Evolutionary conservation across 2,797 vertebrate species (phyloP), one percentile per base, ranked within the genome.

Genomic region (Paramormyrops hopkinsi): DNA sequence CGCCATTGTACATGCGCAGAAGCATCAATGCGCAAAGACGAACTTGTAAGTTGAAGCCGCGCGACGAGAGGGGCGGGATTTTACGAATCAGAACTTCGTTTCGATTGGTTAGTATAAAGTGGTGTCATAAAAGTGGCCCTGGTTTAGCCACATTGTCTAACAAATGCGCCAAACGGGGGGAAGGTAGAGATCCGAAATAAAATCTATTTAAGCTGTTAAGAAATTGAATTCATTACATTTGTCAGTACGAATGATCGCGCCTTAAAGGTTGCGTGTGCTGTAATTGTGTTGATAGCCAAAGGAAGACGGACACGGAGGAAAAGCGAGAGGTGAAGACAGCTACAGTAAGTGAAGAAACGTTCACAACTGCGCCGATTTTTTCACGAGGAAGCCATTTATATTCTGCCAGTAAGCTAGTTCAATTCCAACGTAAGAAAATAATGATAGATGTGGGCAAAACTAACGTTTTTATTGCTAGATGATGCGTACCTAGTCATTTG

Each of bases 121-220:
- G 56, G 88, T 88, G 90, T 92, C 91, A 91, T 88, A 89, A 88
- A 92, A 92, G 73, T 65, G 89, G 73, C 89, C 91, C 90, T 90
- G 90, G 92, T 65, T 92, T 90, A 86, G 89, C 88, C 91, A 93
- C 91, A 92, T 93, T 93, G 93, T 93, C 90, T 90, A 87, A 83
- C 82, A 89, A 90, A 88, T 91, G 92, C 89, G 89, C 86, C 37
- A 87, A 89, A 90, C 62, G 83, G 88, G 62, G 14, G 65, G 62
- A 86, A 65, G 89, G 88, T 82, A 79, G 88, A 53, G 41, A 82
- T 29, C 41, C 22, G 17, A 88, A 88, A 87, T 48, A 88, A 73
- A 87, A 73, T 54, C 65, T 25, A 62, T 48, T 50, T 83, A 83
- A 50, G 22, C 46, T 46, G 22, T 79, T 14, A 29, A 11, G 65